Evolutionary conservation across 2,113 vertebrate species (phyloP).

Genomic region (Eupsittula cactorum): DNA sequence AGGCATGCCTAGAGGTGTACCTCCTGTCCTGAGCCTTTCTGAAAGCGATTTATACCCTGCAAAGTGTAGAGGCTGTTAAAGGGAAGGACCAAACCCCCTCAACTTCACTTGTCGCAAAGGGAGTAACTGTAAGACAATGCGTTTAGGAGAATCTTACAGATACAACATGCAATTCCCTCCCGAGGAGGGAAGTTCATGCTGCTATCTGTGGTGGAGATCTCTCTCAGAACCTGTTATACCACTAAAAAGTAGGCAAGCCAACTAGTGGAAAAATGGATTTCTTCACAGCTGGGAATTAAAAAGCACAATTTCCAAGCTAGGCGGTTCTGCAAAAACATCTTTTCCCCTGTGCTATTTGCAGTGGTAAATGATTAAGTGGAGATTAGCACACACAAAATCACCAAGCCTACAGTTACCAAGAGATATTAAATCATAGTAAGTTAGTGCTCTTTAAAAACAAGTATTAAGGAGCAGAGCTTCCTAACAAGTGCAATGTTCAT

Average conservation of each 20-base stretch:
- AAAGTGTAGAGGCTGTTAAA: neutral
- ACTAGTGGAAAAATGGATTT: constrained; percentile 4
- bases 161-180: neutral
- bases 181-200: neutral
- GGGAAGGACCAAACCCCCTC: neutral
- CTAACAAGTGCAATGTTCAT: neutral
- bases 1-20: neutral
- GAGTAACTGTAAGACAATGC: neutral
- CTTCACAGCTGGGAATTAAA: neutral
- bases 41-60: neutral
- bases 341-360: neutral
- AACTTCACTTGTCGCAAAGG: neutral
- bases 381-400: neutral
- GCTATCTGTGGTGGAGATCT: neutral
- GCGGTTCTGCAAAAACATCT: neutral
- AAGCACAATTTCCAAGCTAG: neutral
- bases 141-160: neutral
- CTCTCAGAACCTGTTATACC: constrained; percentile 11
- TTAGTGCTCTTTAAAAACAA: neutral
- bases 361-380: neutral
- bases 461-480: neutral
- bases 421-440: neutral
- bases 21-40: neutral
- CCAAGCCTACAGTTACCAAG: neutral
- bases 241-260: constrained; percentile 28